Percentiles rank a stretch among this genome's conserved stretches.
Evolutionary conservation across 2,888 invertebrate genomes (phyloP).

Genomic region (Cenopis cana): DNA sequence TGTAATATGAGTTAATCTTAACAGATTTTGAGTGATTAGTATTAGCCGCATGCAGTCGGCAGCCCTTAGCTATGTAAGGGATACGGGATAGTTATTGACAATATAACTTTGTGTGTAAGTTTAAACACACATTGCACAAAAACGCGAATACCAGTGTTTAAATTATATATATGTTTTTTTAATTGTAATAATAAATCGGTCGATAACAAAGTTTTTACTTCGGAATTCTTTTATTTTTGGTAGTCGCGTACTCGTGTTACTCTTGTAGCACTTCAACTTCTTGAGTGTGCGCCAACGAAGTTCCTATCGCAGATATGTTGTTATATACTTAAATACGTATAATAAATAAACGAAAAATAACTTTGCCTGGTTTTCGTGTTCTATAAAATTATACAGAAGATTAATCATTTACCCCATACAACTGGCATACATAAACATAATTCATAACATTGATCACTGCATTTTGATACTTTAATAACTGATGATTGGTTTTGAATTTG

Average conservation of each 20-base stretch:
- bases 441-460: too few relatives aligned
- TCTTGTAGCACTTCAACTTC: background rate
- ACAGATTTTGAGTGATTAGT: background rate
- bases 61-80: too few relatives aligned
- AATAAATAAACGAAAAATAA: too few relatives aligned
- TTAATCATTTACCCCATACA: too few relatives aligned
- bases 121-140: too few relatives aligned
- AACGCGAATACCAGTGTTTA: too few relatives aligned
- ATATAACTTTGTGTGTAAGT: too few relatives aligned
- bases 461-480: slow-evolving; percentile 2
- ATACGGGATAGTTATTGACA: too few relatives aligned
- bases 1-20: background rate
- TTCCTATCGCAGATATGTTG: background rate
- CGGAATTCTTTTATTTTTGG: background rate
- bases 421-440: too few relatives aligned
- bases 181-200: background rate
- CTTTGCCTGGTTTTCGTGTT: too few relatives aligned
- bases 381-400: too few relatives aligned
- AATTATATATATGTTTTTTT: background rate
- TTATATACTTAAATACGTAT: background rate
- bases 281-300: background rate
- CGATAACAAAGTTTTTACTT: background rate
- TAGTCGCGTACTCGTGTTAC: background rate
- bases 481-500: slow-evolving; percentile 26
- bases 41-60: background rate